These are phyloP conservation scores for Delphinapterus leucas DNA, from an alignment of 2,113 vertebrate genomes.

Conservation along the genomic window DNA sequence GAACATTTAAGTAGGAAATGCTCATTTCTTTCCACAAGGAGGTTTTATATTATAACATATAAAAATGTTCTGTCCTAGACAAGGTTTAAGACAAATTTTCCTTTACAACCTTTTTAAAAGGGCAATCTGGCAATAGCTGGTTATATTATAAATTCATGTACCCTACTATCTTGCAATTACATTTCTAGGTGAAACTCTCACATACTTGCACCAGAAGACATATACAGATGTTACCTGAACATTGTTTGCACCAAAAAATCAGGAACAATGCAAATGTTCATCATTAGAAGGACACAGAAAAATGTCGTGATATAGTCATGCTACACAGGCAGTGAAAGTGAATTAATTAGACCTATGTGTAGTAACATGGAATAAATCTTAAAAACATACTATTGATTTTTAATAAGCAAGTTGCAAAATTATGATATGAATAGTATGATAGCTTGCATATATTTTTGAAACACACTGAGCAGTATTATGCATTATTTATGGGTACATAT, in stretches of 20 bases:
- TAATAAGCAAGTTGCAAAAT: not conserved
- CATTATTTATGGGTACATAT: not conserved
- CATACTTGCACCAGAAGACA: not conserved
- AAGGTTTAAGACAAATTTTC: not conserved
- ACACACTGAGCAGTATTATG: not conserved
- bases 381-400: not conserved
- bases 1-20: not conserved
- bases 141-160: not conserved
- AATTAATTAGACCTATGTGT: not conserved
- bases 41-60: not conserved
- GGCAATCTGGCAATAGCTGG: not conserved
- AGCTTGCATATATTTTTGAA: conserved; percentile 9
- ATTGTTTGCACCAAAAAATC: not conserved
- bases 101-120: not conserved
- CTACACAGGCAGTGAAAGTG: not conserved
- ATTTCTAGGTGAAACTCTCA: not conserved
- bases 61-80: not conserved
- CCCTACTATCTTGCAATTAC: not conserved
- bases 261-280: not conserved
- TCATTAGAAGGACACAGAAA: not conserved
- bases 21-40: not conserved
- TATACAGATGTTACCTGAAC: not conserved
- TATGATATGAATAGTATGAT: not conserved
- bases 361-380: not conserved
- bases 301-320: not conserved